phyloP scores from a whole-genome alignment of 2,113 vertebrate genomes.

The Delphinus delphis region DNA sequence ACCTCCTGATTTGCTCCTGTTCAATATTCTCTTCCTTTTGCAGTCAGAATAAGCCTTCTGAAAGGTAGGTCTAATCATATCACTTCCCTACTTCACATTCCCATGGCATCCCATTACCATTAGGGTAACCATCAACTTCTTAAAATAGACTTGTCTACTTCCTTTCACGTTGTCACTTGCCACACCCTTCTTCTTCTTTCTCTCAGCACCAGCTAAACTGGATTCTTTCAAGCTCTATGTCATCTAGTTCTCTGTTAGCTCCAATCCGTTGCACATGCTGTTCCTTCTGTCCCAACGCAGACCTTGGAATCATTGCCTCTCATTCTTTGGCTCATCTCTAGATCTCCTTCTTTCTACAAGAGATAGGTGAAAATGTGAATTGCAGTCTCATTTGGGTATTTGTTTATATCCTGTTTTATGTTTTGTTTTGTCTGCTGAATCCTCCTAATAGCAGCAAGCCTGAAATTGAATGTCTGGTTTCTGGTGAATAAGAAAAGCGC shows the following conservation, averaged over 20 bases:
- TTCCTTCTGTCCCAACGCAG: neutral
- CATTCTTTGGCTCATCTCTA: neutral
- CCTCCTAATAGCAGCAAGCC: neutral
- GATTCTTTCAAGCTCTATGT: neutral
- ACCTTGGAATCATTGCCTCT: neutral
- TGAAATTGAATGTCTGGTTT: neutral
- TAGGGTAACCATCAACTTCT: neutral
- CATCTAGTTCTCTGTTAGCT: neutral
- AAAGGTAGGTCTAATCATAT: neutral
- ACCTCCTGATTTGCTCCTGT: neutral
- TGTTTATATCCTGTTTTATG: neutral
- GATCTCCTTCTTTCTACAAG: neutral
- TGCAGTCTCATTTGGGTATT: neutral
- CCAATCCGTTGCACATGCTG: neutral
- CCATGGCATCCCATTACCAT: neutral
- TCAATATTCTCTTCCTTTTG: neutral
- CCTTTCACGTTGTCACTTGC: neutral
- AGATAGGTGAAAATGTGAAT: neutral
- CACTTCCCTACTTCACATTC: neutral
- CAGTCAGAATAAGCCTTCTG: neutral
- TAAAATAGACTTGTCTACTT: neutral
- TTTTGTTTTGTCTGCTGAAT: conserved; percentile 23
- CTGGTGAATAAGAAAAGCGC: neutral
- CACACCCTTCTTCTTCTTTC: neutral
- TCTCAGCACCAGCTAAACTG: neutral